Evolutionary conservation across 2,888 invertebrate genomes (phyloP).

Genomic region (Deilephila porcellus): DNA sequence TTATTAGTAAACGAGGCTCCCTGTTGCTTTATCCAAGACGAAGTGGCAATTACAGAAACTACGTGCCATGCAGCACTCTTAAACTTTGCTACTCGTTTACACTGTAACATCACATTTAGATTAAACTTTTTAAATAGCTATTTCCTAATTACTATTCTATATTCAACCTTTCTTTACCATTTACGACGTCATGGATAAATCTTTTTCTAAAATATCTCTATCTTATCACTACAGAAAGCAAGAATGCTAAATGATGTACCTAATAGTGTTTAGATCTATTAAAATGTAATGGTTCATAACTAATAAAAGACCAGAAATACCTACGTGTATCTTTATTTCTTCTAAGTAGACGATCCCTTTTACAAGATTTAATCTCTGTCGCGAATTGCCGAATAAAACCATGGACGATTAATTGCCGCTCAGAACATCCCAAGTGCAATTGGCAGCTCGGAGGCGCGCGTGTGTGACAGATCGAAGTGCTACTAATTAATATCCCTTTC

Average conservation of each 20-base stretch:
- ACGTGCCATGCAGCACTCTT: not conserved
- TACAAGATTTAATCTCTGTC: not conserved
- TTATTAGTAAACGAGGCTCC: no score
- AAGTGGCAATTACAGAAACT: slow-evolving; percentile 3
- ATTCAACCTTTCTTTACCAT: no score
- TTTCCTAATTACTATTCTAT: no score
- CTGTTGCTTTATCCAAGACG: not conserved
- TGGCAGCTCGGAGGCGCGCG: slow-evolving; percentile 60
- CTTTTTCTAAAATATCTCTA: no score
- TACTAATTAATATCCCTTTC: slow-evolving; percentile 60
- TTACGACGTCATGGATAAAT: no score
- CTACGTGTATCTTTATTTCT: not conserved
- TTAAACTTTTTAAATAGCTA: not conserved
- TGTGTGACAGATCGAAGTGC: slow-evolving; percentile 60
- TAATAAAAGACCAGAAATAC: no score
- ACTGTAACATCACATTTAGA: not conserved
- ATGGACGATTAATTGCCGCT: slow-evolving; percentile 59
- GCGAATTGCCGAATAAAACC: not conserved
- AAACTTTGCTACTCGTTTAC: not conserved
- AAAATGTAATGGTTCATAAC: no score
- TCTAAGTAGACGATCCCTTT: not conserved
- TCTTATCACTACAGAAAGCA: no score
- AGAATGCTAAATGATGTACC: no score
- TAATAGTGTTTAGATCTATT: no score
- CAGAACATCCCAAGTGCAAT: slow-evolving; percentile 57